Evolutionary conservation across 2,888 invertebrate genomes (phyloP), one percentile per base, ranked within the genome.

Genomic region (Lumbricus terrestris): DNA sequence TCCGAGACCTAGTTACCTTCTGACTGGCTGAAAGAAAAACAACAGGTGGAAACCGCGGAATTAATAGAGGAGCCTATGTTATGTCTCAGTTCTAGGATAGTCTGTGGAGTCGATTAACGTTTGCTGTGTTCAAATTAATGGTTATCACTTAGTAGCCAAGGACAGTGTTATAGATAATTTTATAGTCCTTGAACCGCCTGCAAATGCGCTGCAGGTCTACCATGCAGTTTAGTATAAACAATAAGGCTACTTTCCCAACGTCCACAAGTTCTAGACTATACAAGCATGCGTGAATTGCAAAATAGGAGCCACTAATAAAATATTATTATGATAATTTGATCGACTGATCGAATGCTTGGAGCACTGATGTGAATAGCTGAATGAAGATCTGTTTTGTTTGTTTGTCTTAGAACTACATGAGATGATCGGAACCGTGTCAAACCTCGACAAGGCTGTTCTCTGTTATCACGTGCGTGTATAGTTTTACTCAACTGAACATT

Each of bases 391-490:
- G 3, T 18, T 5, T 85, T 20, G 15, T 85, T 85, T 35, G 20
- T 34, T 34, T 0, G n/a, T 35, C n/a, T 35, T 35, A 85, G 85
- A 34, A 35, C 35, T 85, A 37, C 34, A 85, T 29, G 35, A 34
- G 34, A 85, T 85, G 85, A 85, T 85, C 0, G 85, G 85, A 85
- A 85, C 85, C 16, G 85, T 85, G 34, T 85, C 85, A 37, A 85
- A 85, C 85, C 91, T 92, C 13, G 92, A 92, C 90, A 91, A 92
- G 85, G 89, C 92, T 33, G 92, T 92, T n/a, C 90, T 92, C n/a
- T 92, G 91, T 69, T 91, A 92, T 54, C 92, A 92, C 89, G 92
- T 91, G 83, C 35, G 90, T 85, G 16, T 35, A 35, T 34, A 85
- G 34, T 85, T 85, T 85, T 23, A 85, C 20, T 16, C 34, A 85